phyloP scores from a whole-genome alignment of 2,797 vertebrate genomes.

The Mus minutoides region DNA sequence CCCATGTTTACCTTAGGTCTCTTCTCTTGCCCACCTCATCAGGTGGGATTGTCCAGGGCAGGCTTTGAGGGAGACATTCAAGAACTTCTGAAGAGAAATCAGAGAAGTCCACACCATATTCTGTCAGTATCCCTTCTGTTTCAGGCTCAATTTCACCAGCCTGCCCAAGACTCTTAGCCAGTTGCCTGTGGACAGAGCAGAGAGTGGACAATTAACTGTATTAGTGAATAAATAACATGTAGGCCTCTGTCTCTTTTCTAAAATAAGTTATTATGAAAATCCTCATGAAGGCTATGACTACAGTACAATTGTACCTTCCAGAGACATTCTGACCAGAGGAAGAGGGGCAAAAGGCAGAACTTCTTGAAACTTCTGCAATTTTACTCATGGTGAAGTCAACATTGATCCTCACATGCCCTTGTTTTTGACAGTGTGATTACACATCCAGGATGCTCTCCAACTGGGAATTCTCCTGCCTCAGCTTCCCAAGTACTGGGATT shows the following conservation, averaged over 20 bases:
- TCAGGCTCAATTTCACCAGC: conserved; percentile 98
- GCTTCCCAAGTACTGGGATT: background rate
- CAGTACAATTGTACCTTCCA: background rate
- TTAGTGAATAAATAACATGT: background rate
- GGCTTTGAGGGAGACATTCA: conserved; percentile 92
- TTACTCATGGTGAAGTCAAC: conserved; percentile 32
- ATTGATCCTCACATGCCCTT: background rate
- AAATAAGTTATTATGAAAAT: background rate
- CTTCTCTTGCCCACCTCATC: conserved; percentile 91
- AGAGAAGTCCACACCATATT: conserved; percentile 96
- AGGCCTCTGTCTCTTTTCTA: background rate
- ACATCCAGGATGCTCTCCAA: background rate
- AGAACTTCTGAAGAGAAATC: conserved; percentile 94
- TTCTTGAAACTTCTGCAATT: background rate
- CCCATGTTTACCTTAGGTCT: conserved; percentile 92
- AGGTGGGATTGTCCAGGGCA: conserved; percentile 94
- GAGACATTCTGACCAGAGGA: background rate
- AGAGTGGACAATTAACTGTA: background rate
- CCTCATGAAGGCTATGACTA: background rate
- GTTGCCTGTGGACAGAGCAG: conserved; percentile 86
- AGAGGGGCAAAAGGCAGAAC: background rate
- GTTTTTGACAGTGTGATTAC: background rate
- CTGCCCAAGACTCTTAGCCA: conserved; percentile 95
- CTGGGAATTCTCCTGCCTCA: background rate
- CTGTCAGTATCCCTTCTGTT: conserved; percentile 95